Evolutionary conservation across 2,888 invertebrate genomes (phyloP), one percentile per base, ranked within the genome.

Genomic region (Orthosia gothica): DNA sequence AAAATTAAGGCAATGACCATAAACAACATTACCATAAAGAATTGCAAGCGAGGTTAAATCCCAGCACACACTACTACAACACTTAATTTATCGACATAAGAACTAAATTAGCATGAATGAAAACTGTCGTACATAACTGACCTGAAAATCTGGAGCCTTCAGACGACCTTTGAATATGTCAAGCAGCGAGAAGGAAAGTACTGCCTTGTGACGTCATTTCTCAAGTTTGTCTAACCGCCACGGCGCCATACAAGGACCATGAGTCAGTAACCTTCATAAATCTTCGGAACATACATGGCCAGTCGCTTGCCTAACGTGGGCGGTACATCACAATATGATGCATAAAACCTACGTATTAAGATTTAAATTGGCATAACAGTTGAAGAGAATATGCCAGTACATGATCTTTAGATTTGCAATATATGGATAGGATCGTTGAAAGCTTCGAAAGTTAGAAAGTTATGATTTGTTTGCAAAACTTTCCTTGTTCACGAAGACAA

Each of bases 371-470:
- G 67, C 57, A 69, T 57, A 79, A 68, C 74, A 76, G 50, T 40
- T n/a, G 5, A 23, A 12, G 13, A 45, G 59, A 68, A 70, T 73
- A 75, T 78, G 47, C 47, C 69, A 32, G 18, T n/a, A 58, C 61
- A 65, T 74, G 61, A 70, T 74, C 64, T 79, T 64, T 58, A 74
- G 61, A 78, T 79, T 85, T 70, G 76, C 69, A 59, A 72, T 75
- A 73, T 63, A 70, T 68, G 80, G 68, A 63, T 20, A 77, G 72
- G 73, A 74, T 71, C 66, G 73, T 74, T 74, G 87, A 87, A 84
- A 87, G 84, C 85, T 87, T 74, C 73, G 87, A 87, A 84, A 87
- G 84, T 87, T 87, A 85, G 88, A 87, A 87, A 87, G 87, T 79
- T 16, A 23, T 54, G 52, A 71, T 57, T 11, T 79, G 32, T 65